These are phyloP conservation scores for Paragorgia papillata DNA, from an alignment of 92 coral and sea anemone species.

Conservation along the genomic window DNA sequence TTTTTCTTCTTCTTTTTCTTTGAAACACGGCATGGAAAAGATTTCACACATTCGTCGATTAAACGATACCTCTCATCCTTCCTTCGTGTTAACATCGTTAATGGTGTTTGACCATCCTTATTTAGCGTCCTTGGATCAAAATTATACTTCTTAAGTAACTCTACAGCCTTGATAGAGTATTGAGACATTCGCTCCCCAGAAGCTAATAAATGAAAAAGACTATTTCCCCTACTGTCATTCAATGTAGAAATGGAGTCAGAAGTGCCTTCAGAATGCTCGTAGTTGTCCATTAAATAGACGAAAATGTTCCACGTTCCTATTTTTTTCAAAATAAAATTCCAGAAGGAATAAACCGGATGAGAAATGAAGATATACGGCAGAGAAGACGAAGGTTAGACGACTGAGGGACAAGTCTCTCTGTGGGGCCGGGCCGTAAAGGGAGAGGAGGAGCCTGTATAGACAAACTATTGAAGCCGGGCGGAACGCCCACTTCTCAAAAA, in stretches of 20 bases:
- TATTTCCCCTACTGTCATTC: constrained; percentile 23
- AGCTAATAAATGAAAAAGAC: constrained; percentile 19
- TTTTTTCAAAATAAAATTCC: neutral
- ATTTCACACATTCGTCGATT: neutral
- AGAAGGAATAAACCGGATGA: neutral
- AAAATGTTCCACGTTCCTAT: constrained; percentile 21
- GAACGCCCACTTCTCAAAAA: no score
- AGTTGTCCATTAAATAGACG: constrained; percentile 17
- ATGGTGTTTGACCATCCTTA: constrained; percentile 22
- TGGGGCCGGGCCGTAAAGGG: no score
- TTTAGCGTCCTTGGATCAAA: constrained; percentile 8
- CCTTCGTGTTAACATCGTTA: constrained; percentile 7
- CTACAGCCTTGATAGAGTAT: neutral
- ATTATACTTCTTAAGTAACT: constrained; percentile 1
- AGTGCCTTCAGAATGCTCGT: neutral
- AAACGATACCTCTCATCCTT: constrained; percentile 4
- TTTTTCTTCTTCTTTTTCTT: constrained; percentile 15
- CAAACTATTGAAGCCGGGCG: no score
- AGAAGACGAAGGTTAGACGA: no score
- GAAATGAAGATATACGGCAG: no score
- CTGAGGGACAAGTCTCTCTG: no score
- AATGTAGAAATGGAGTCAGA: neutral
- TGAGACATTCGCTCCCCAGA: constrained; percentile 13
- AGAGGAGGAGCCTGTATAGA: no score
- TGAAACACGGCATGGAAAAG: neutral